These are phyloP conservation scores for Drosophila pandora DNA, from an alignment of 1,140 invertebrate species.

Conservation along the genomic window DNA sequence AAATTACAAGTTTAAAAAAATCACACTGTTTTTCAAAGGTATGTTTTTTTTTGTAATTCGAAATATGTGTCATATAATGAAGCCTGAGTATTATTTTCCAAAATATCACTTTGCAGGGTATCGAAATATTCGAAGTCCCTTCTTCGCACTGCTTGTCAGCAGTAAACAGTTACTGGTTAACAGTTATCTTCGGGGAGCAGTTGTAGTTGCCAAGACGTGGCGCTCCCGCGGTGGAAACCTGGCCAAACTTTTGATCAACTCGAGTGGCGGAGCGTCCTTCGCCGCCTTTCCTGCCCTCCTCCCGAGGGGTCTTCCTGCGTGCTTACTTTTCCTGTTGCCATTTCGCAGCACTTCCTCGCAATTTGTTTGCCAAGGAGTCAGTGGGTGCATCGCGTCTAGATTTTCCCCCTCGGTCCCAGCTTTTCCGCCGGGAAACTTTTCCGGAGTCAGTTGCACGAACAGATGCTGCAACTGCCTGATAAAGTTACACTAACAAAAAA, in stretches of 20 bases:
- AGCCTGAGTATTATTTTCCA: too few species aligned
- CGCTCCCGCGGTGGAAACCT: constrained; percentile 25
- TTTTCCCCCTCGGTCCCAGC: not conserved
- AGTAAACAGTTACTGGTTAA: constrained; percentile 35
- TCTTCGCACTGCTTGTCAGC: constrained; percentile 23
- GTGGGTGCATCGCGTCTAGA: not conserved
- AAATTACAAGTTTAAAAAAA: too few species aligned
- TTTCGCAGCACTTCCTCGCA: constrained; percentile 73
- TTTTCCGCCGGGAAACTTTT: constrained; percentile 36
- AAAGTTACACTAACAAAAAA: constrained; percentile 24
- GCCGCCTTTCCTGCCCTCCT: not conserved
- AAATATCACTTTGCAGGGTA: not conserved
- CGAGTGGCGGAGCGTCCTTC: constrained; percentile 7
- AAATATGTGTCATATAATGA: too few species aligned
- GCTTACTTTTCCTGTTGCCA: constrained; percentile 73
- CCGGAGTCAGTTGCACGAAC: constrained; percentile 37
- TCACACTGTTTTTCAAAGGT: too few species aligned
- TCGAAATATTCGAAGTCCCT: not conserved
- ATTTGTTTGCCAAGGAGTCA: constrained; percentile 75
- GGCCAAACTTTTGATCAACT: constrained; percentile 49
- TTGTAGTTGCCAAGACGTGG: not conserved
- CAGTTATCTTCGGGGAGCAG: constrained; percentile 46
- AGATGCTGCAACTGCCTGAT: constrained; percentile 44
- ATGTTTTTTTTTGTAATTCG: too few species aligned
- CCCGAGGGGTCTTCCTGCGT: constrained; percentile 38